phyloP scores from a whole-genome alignment of 2,113 vertebrate genomes.

The Phyllostomus discolor region DNA sequence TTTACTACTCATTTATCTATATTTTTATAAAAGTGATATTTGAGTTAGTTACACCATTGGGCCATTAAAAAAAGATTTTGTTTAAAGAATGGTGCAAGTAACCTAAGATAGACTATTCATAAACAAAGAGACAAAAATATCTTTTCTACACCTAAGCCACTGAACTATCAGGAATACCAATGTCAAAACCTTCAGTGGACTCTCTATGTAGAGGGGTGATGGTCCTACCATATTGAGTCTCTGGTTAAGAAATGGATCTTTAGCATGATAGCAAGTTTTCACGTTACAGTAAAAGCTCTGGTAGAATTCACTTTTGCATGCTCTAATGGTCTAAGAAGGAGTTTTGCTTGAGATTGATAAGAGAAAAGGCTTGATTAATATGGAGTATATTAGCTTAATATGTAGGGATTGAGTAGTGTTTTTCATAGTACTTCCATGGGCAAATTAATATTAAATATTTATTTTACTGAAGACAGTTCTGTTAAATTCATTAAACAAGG shows the following conservation, averaged over 20 bases:
- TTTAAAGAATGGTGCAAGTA: not conserved
- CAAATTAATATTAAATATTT: not conserved
- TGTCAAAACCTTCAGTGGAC: not conserved
- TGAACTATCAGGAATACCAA: not conserved
- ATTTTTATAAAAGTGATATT: constrained; percentile 16
- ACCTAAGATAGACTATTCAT: not conserved
- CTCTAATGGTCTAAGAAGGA: not conserved
- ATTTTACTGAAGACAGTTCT: not conserved
- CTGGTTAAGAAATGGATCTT: not conserved
- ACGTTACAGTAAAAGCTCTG: not conserved
- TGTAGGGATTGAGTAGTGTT: not conserved
- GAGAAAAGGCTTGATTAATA: not conserved
- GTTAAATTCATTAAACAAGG: not conserved
- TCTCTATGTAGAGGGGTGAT: not conserved
- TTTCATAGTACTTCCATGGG: not conserved
- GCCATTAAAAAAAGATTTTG: constrained; percentile 23
- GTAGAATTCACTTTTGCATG: not conserved
- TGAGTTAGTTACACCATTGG: not conserved
- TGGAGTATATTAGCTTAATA: not conserved
- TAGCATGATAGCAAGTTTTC: not conserved
- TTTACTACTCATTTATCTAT: not conserved
- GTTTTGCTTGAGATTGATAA: not conserved
- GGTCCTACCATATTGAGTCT: not conserved
- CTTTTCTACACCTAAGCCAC: not conserved
- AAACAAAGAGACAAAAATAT: not conserved